Conservation (phyloP, 2,797 vertebrate genomes). For the Ctenopoma kingsleyae region DNA sequence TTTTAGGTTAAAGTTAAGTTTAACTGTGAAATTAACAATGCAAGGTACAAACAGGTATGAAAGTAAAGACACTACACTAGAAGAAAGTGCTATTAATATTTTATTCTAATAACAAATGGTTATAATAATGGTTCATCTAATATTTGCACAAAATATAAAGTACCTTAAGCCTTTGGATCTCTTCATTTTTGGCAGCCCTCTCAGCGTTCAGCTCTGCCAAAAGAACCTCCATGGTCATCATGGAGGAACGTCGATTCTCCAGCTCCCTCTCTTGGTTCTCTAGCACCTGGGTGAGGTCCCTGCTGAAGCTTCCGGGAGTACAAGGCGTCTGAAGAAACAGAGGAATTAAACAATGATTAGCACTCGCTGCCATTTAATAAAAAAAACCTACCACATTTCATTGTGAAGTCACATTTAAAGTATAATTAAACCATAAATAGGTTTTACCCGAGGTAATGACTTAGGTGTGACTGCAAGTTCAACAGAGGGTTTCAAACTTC, state of each 20-base stretch:
- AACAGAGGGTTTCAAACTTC: constrained; percentile 36
- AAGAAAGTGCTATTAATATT: not conserved
- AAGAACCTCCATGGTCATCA: constrained; percentile 90
- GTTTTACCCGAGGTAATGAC: constrained; percentile 69
- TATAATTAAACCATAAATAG: not conserved
- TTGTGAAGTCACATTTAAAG: not conserved
- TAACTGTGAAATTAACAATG: too few relatives aligned
- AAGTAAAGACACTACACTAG: not conserved
- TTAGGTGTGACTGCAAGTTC: constrained; percentile 71
- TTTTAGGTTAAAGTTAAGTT: too few relatives aligned
- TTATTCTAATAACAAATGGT: not conserved
- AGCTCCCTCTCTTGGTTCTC: constrained; percentile 92
- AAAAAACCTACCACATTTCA: not conserved
- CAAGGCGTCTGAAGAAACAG: constrained; percentile 82
- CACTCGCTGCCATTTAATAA: not conserved
- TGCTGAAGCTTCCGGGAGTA: constrained; percentile 87
- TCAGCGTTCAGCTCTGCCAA: constrained; percentile 91
- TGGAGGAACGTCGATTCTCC: constrained; percentile 88
- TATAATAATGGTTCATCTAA: not conserved
- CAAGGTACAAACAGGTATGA: too few relatives aligned
- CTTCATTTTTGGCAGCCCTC: constrained; percentile 90
- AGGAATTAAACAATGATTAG: not conserved
- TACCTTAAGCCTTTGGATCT: constrained; percentile 94
- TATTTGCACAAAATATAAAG: not conserved
- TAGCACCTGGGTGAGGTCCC: constrained; percentile 86